Evolutionary conservation across 1,140 invertebrate genomes (phyloP).

Genomic region (Triops cancriformis): DNA sequence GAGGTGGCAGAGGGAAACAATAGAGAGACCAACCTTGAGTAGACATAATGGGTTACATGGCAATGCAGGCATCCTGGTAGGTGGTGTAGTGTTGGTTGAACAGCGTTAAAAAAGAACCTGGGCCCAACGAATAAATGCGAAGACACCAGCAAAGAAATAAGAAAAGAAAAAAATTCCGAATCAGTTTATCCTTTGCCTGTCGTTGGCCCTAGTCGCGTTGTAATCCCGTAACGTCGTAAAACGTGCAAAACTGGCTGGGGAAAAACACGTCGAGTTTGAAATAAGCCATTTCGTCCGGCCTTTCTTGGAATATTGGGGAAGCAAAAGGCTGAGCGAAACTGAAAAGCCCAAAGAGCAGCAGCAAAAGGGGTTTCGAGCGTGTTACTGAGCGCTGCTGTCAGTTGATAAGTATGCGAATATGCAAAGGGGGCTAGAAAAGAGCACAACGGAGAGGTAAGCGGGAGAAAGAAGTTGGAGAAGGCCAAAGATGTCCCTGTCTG

Average conservation of each 20-base stretch:
- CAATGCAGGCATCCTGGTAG: slow-evolving; percentile 12
- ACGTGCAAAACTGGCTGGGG: too few relatives aligned
- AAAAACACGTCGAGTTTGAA: too few relatives aligned
- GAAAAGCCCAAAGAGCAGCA: neutral
- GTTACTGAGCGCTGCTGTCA: too few relatives aligned
- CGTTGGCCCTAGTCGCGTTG: too few relatives aligned
- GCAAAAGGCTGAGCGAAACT: neutral
- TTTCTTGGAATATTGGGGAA: too few relatives aligned
- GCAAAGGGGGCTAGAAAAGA: neutral
- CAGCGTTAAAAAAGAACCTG: neutral
- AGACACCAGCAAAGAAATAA: too few relatives aligned
- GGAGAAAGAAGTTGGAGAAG: neutral
- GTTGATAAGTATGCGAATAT: neutral
- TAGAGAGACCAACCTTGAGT: slow-evolving; percentile 11
- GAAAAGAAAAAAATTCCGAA: neutral
- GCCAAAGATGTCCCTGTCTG: too few relatives aligned
- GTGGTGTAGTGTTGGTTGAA: neutral
- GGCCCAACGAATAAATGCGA: too few relatives aligned
- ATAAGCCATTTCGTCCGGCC: too few relatives aligned
- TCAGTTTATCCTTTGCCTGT: too few relatives aligned
- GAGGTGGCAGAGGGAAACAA: neutral
- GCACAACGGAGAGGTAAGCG: neutral
- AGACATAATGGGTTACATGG: slow-evolving; percentile 8
- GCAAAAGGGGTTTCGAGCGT: neutral
- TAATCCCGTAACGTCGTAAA: too few relatives aligned